These are phyloP conservation scores for Ips nitidus DNA, from an alignment of 1,140 invertebrate species.

Conservation along the genomic window DNA sequence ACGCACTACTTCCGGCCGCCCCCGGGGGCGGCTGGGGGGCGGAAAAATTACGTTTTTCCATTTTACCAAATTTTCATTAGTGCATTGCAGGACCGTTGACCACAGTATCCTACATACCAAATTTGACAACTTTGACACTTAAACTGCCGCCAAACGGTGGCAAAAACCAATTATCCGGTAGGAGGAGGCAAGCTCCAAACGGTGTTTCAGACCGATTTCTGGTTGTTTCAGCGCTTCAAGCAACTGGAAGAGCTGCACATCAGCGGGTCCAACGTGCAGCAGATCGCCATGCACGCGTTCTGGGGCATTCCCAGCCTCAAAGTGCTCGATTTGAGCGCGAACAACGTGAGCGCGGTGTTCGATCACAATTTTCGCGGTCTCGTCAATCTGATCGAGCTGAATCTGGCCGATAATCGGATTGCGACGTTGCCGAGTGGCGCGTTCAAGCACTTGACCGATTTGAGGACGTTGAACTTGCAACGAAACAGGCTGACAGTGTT, in stretches of 20 bases:
- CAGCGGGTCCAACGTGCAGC: slow-evolving; percentile 71
- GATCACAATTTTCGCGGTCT: slow-evolving; percentile 82
- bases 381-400: slow-evolving; percentile 77
- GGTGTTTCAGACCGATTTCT: background rate
- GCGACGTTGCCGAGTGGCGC: slow-evolving; percentile 69
- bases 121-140: too few species aligned
- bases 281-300: slow-evolving; percentile 77
- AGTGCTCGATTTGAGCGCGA: slow-evolving; percentile 70
- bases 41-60: too few species aligned
- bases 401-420: slow-evolving; percentile 80
- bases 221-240: slow-evolving; percentile 58
- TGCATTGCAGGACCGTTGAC: too few species aligned
- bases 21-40: too few species aligned
- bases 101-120: too few species aligned
- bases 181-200: too few species aligned
- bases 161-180: too few species aligned
- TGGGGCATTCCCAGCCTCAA: slow-evolving; percentile 73
- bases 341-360: slow-evolving; percentile 75
- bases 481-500: slow-evolving; percentile 69
- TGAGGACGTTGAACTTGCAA: slow-evolving; percentile 67
- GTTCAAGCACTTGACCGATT: slow-evolving; percentile 71
- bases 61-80: too few species aligned
- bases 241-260: slow-evolving; percentile 74
- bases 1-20: too few species aligned
- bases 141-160: too few species aligned